Conservation (phyloP, 2,113 vertebrate genomes). For the Labrus mixtus region DNA sequence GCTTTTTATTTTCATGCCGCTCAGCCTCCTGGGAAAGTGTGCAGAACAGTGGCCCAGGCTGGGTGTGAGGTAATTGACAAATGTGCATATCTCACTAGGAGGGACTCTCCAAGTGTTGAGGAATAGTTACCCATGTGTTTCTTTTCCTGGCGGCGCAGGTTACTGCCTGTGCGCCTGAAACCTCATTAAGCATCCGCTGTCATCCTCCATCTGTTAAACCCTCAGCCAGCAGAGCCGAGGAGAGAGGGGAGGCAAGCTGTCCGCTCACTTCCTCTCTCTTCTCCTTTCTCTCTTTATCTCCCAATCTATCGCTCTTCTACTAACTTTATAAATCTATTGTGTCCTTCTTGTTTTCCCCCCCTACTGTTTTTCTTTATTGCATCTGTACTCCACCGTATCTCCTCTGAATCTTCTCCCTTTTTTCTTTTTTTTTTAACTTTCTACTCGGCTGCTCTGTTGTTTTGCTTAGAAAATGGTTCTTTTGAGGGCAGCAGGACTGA, state of each 20-base stretch:
- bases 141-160: constrained; percentile 78
- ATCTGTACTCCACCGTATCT: constrained; percentile 1
- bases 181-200: constrained; percentile 83
- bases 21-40: constrained; percentile 19
- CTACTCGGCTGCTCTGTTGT: constrained; percentile 3
- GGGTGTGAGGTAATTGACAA: constrained; percentile 69
- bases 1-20: constrained; percentile 25
- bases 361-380: constrained; percentile 22
- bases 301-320: constrained; percentile 2
- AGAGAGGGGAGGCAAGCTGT: constrained; percentile 58
- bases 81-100: constrained; percentile 64
- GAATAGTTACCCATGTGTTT: constrained; percentile 80
- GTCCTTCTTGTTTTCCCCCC: constrained; percentile 1
- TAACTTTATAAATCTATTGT: constrained; percentile 17
- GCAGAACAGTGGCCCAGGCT: constrained; percentile 30
- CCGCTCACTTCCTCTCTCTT: constrained; percentile 45
- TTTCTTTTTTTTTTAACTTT: not conserved
- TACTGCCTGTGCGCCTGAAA: constrained; percentile 77
- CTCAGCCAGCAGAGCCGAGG: constrained; percentile 68
- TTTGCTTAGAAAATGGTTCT: constrained; percentile 25
- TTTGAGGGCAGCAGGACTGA: constrained; percentile 13
- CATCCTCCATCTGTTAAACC: constrained; percentile 83
- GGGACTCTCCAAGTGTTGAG: constrained; percentile 69
- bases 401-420: not conserved
- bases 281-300: constrained; percentile 23